These are phyloP conservation scores for Sycophila sp. DNA, from an alignment of 1,140 invertebrate genomes.

Conservation along the genomic window DNA sequence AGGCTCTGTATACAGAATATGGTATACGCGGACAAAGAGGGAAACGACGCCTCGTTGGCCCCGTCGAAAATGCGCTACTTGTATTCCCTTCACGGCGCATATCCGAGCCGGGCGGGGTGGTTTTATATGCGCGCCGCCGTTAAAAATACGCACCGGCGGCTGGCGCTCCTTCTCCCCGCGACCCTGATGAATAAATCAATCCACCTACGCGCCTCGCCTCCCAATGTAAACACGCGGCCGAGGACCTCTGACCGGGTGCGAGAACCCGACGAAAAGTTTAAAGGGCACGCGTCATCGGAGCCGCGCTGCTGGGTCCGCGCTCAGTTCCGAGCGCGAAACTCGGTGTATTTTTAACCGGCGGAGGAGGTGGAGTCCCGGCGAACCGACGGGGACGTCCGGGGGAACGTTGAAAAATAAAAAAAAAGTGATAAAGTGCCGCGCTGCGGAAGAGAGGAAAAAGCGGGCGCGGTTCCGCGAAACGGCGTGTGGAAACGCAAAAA, in stretches of 20 bases:
- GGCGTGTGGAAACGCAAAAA: no score
- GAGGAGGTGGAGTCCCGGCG: not conserved
- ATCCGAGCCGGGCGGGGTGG: slow-evolving; percentile 7
- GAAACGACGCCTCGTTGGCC: slow-evolving; percentile 8
- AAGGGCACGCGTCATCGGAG: not conserved
- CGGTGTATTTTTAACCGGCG: slow-evolving; percentile 12
- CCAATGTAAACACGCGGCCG: slow-evolving; percentile 7
- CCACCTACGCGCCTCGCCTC: slow-evolving; percentile 26
- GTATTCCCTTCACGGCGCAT: slow-evolving; percentile 17
- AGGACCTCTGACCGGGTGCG: no score
- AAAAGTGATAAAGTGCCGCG: slow-evolving; percentile 8
- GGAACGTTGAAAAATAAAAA: not conserved
- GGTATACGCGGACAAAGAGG: not conserved
- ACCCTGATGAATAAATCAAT: slow-evolving; percentile 36
- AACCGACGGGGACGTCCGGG: not conserved
- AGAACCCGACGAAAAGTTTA: slow-evolving; percentile 7
- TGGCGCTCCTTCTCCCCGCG: not conserved
- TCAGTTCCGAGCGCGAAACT: no score
- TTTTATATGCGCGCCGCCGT: no score
- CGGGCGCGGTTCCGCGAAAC: not conserved
- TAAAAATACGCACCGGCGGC: slow-evolving; percentile 26
- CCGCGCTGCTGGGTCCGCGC: no score
- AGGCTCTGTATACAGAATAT: not conserved
- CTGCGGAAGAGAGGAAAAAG: not conserved
- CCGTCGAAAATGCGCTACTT: slow-evolving; percentile 14